Evolutionary conservation across 2,888 invertebrate genomes (phyloP).

Genomic region (Tetramorium bicarinatum): DNA sequence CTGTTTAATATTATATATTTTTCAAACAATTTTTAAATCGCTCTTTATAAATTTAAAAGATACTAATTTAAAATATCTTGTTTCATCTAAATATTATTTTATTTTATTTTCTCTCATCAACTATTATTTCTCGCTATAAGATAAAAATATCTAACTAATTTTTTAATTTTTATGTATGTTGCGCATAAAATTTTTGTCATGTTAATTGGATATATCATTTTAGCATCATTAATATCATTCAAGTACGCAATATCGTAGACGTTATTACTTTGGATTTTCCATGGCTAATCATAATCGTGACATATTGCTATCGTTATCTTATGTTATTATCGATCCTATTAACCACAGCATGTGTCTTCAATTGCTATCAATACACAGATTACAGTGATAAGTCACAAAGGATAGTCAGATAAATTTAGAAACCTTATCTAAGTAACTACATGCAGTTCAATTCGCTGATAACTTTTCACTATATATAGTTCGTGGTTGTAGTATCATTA

Average conservation of each 20-base stretch:
- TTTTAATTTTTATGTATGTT: neutral
- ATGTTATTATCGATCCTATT: constrained; percentile 40
- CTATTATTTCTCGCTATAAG: neutral
- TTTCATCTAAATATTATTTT: neutral
- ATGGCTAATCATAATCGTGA: neutral
- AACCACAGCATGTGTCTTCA: constrained; percentile 35
- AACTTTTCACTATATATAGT: constrained; percentile 7
- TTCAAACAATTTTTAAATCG: neutral
- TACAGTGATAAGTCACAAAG: constrained; percentile 12
- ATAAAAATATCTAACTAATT: neutral
- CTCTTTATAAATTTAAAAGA: neutral
- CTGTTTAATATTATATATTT: neutral
- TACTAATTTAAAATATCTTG: neutral
- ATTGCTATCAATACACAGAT: constrained; percentile 45
- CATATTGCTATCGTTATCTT: constrained; percentile 39
- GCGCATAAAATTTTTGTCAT: neutral
- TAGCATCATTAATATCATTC: neutral
- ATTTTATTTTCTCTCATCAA: neutral
- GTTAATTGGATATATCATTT: neutral
- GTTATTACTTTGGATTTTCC: neutral
- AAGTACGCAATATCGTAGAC: neutral
- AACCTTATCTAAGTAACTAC: constrained; percentile 17
- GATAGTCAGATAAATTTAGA: constrained; percentile 16
- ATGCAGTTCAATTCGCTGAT: constrained; percentile 24
- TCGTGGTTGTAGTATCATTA: constrained; percentile 24